These are phyloP conservation scores for Notechis scutatus DNA, from an alignment of 2,113 vertebrate species.

Conservation along the genomic window DNA sequence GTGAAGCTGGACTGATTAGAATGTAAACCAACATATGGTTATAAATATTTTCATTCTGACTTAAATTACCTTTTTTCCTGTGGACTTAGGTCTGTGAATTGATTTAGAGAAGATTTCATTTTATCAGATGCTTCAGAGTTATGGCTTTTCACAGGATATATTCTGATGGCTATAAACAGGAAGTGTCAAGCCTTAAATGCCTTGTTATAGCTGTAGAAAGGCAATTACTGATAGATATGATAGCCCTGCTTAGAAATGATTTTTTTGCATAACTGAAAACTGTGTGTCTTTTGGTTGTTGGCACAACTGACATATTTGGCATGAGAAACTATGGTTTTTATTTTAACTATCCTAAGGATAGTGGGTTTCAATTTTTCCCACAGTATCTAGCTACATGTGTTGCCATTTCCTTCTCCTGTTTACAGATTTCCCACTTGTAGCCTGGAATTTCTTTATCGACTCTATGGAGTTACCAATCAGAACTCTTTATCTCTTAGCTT, in stretches of 20 bases:
- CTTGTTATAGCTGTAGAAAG: not conserved
- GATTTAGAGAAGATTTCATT: not conserved
- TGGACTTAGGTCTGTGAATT: not conserved
- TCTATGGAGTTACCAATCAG: not conserved
- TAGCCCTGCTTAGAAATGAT: not conserved
- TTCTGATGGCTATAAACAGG: not conserved
- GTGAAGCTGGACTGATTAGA: not conserved
- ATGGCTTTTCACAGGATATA: not conserved
- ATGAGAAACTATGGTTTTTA: not conserved
- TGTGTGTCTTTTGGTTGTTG: not conserved
- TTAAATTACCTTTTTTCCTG: not conserved
- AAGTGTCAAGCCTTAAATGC: not conserved
- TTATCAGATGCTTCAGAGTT: not conserved
- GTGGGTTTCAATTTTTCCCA: not conserved
- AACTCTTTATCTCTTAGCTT: not conserved
- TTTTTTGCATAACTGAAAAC: not conserved
- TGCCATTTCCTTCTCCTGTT: not conserved
- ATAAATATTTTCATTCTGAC: not conserved
- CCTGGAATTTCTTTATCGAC: not conserved
- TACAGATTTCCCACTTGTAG: not conserved
- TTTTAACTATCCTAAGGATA: not conserved
- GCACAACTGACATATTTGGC: not conserved
- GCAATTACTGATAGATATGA: not conserved
- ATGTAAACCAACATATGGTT: not conserved
- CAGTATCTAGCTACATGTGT: not conserved